A percentile compares a stretch with the other conserved stretches of the same genome.
Conservation (phyloP, 2,797 vertebrate species). For the Australoheros facetus region DNA sequence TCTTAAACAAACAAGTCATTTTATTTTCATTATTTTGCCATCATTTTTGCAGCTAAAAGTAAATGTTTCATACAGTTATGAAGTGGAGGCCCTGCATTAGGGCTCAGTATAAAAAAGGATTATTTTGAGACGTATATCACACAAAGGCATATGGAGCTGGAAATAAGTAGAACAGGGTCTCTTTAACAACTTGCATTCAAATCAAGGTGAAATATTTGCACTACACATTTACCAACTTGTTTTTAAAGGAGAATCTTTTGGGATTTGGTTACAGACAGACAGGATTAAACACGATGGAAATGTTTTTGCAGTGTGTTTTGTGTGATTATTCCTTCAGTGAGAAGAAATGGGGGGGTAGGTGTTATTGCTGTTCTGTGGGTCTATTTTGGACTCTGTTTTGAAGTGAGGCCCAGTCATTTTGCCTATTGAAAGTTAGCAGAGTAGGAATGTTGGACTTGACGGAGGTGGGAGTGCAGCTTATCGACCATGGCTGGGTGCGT, state of each 20-base stretch:
- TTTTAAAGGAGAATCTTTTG: background rate
- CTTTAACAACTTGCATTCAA: background rate
- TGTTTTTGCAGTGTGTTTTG: background rate
- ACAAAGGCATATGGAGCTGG: background rate
- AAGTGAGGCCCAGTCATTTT: conserved; percentile 24
- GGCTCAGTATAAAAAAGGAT: background rate
- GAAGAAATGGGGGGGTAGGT: background rate
- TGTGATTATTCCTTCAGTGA: background rate
- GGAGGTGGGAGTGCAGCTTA: conserved; percentile 44
- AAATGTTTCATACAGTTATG: background rate
- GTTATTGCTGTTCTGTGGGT: background rate
- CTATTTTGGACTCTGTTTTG: conserved; percentile 1
- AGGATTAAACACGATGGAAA: background rate
- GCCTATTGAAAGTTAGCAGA: conserved; percentile 47
- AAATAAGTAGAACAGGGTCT: no score
- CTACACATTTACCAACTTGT: background rate
- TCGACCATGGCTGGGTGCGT: conserved; percentile 58
- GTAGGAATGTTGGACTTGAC: conserved; percentile 39
- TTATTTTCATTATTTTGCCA: background rate
- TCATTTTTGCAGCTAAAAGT: background rate
- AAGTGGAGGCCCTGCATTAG: background rate
- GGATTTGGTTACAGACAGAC: conserved; percentile 2
- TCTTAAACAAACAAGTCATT: no score
- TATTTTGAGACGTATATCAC: background rate
- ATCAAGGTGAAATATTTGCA: background rate